Percentiles rank a stretch among this genome's conserved stretches.
Conservation (phyloP, 92 coral and sea anemone genomes). For the Epizoanthus scotinus region DNA sequence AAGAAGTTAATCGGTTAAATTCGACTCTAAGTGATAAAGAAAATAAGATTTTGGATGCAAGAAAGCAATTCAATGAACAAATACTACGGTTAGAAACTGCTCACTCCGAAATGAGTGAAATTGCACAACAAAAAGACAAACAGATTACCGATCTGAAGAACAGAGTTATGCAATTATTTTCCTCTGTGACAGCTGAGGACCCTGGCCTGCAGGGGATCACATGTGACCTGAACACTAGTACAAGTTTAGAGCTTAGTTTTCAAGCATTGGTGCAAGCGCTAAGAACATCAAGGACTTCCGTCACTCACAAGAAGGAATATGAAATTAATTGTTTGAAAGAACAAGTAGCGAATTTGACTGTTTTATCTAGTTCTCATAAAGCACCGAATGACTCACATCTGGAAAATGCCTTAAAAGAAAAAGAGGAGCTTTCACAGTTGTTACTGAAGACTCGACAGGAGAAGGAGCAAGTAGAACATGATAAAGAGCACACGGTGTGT, state of each 20-base stretch:
- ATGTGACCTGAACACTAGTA: slow-evolving; percentile 27
- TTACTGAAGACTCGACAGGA: slow-evolving; percentile 63
- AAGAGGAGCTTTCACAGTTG: slow-evolving; percentile 67
- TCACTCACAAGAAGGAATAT: slow-evolving; percentile 78
- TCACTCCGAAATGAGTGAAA: slow-evolving; percentile 63
- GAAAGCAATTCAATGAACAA: slow-evolving; percentile 54
- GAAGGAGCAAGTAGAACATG: slow-evolving; percentile 64
- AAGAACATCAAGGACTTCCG: slow-evolving; percentile 63
- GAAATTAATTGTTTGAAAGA: slow-evolving; percentile 77
- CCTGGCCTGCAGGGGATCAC: slow-evolving; percentile 56
- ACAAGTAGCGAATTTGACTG: slow-evolving; percentile 71
- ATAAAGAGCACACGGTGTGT: slow-evolving; percentile 72
- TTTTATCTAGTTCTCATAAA: slow-evolving; percentile 60
- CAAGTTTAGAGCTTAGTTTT: slow-evolving; percentile 59
- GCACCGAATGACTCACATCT: slow-evolving; percentile 59
- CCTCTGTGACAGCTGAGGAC: slow-evolving; percentile 45
- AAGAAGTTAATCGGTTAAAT: slow-evolving; percentile 51
- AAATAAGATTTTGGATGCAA: slow-evolving; percentile 59
- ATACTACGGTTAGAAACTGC: slow-evolving; percentile 64
- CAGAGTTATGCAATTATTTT: slow-evolving; percentile 64
- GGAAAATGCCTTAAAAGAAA: slow-evolving; percentile 74
- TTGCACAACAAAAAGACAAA: slow-evolving; percentile 53
- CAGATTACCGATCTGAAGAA: slow-evolving; percentile 68
- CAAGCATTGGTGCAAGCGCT: slow-evolving; percentile 68
- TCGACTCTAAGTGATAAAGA: slow-evolving; percentile 55